Evolutionary conservation across 2,888 invertebrate species (phyloP), one percentile per base, ranked within the genome.

Genomic region (Lochmaea capreae): DNA sequence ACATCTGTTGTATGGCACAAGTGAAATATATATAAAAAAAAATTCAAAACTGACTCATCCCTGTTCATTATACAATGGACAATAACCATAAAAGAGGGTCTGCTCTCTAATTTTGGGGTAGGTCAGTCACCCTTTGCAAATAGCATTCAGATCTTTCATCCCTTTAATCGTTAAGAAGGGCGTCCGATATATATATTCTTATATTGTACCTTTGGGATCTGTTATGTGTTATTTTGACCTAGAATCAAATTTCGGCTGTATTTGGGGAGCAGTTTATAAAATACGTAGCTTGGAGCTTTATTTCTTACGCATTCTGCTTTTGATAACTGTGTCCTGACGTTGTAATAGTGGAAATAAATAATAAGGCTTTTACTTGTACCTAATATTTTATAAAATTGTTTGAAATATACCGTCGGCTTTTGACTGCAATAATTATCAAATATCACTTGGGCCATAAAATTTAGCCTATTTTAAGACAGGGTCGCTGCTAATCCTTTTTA

Each of bases 91-190:
- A 54, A 54, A 54, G 18, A 54, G 54, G 54, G 54, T 54, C 54
- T 54, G 16, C 54, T 54, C 14, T 54, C n/a, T 58, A 43, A 58
- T 67, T 67, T n/a, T 58, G 18, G 67, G 67, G 67, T 67, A 67
- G 67, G 67, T 67, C 67, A 67, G 67, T 43, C 58, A 67, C 67
- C 67, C 67, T 67, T 58, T 67, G 57, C 46, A 39, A 67, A 67
- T 58, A 43, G 58, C 67, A 67, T 57, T 58, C 58, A 42, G 43
- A 58, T 57, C 58, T 67, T 67, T 46, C 58, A 57, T 26, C 58
- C 58, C 58, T 67, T 57, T 58, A 57, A 67, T 67, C 67, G 67
- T 58, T 67, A 58, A 67, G 42, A 54, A 54, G 54, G 54, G 54
- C 16, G 18, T 54, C 18, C 18, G 18, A 54, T 54, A 49, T 49